Conservation (phyloP, 2,797 vertebrate genomes). For the Paguma larvata region DNA sequence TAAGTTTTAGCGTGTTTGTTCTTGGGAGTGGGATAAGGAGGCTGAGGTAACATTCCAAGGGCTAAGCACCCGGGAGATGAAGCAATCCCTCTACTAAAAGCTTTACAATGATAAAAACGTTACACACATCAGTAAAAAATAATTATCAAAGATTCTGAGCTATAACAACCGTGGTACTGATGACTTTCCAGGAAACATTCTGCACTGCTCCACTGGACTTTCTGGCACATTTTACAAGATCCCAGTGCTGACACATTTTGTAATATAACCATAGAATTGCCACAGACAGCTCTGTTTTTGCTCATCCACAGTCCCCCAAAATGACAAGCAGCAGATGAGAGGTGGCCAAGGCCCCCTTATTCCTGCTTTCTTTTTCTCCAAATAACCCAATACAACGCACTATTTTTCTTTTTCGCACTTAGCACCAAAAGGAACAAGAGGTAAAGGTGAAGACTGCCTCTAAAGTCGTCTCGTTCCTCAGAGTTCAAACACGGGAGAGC, state of each 20-base stretch:
- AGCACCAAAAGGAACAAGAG: neutral
- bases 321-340: neutral
- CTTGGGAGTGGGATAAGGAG: neutral
- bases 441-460: neutral
- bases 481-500: neutral
- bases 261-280: slow-evolving; percentile 2
- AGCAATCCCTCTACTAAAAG: neutral
- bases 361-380: slow-evolving; percentile 15
- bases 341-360: neutral
- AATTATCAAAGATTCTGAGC: neutral
- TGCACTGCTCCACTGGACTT: neutral
- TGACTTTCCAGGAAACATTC: neutral
- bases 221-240: neutral
- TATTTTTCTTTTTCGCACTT: neutral
- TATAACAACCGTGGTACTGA: neutral
- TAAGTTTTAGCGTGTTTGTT: neutral
- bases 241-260: neutral
- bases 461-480: neutral
- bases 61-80: neutral
- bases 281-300: neutral
- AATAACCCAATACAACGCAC: neutral
- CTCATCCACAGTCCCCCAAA: neutral
- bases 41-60: neutral
- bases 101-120: neutral
- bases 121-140: neutral